Evolutionary conservation across 2,797 vertebrate species (phyloP).

Genomic region (Spondyliosoma cantharus): DNA sequence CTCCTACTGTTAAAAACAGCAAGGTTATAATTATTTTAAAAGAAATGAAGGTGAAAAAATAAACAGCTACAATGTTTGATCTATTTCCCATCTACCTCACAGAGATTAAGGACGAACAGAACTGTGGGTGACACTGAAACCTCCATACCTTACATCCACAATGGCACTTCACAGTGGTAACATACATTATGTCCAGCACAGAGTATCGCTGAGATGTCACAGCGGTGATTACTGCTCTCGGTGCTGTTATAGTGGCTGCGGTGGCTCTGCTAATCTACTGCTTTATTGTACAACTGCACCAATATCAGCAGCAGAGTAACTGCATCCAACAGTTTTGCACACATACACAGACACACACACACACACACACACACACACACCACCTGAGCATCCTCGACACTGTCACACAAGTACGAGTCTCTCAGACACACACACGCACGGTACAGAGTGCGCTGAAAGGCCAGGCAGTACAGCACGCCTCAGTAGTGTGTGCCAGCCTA

Average conservation of each 20-base stretch:
- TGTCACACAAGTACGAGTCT: conserved; percentile 38
- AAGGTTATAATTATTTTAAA: conserved; percentile 51
- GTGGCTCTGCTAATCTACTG: conserved; percentile 59
- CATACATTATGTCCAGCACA: conserved; percentile 31
- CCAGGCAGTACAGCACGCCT: conserved; percentile 71
- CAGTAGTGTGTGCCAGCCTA: conserved; percentile 79
- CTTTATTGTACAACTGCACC: conserved; percentile 66
- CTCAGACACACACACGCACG: conserved; percentile 18
- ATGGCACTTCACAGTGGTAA: conserved; percentile 27
- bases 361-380: conserved; percentile 39
- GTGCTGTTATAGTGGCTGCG: conserved; percentile 39
- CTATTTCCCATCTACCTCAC: conserved; percentile 42
- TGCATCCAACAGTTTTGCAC: conserved; percentile 47
- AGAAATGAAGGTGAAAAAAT: conserved; percentile 27
- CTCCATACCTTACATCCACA: conserved; percentile 15
- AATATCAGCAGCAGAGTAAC: conserved; percentile 61
- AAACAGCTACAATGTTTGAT: conserved; percentile 25
- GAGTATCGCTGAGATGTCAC: conserved; percentile 55
- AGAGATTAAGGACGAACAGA: conserved; percentile 18
- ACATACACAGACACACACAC: conserved; percentile 47
- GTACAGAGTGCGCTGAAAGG: conserved; percentile 63
- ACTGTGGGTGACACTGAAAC: conserved; percentile 28
- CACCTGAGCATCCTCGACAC: conserved; percentile 23
- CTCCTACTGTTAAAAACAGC: conserved; percentile 45
- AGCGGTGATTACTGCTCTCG: conserved; percentile 44